Conservation (phyloP, 2,888 invertebrate genomes). For the Plebejus melissa region DNA sequence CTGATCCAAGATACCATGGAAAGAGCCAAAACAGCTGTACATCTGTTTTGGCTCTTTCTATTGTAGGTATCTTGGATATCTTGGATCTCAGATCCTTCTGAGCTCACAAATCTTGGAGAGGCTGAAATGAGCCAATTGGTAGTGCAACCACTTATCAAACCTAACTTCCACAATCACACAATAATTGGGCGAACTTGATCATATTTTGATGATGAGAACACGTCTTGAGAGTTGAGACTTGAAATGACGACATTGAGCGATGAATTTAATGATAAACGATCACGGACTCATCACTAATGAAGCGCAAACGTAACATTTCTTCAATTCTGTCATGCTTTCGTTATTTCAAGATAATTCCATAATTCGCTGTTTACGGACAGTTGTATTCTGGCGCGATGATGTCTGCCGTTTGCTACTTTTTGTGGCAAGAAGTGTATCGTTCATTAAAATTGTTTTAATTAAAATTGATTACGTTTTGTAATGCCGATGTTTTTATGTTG, state of each 20-base stretch:
- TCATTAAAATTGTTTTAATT: slow-evolving; percentile 16
- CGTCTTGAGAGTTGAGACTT: neutral
- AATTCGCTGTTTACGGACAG: slow-evolving; percentile 33
- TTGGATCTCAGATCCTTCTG: neutral
- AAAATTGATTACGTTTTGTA: slow-evolving; percentile 7
- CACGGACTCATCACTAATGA: slow-evolving; percentile 47
- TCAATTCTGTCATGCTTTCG: slow-evolving; percentile 60
- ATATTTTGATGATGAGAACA: neutral
- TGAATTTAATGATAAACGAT: slow-evolving; percentile 28
- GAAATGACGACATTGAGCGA: neutral
- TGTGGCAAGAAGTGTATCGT: neutral
- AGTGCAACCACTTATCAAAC: too few relatives aligned
- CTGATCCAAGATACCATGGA: too few relatives aligned
- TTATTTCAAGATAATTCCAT: slow-evolving; percentile 39
- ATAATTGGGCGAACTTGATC: neutral
- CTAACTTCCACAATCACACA: neutral
- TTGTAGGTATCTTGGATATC: neutral
- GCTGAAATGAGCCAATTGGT: too few relatives aligned
- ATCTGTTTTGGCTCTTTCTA: neutral
- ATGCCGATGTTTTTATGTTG: slow-evolving; percentile 16
- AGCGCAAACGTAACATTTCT: slow-evolving; percentile 50
- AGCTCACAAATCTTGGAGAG: too few relatives aligned
- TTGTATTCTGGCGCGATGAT: slow-evolving; percentile 35
- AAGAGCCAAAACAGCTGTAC: too few relatives aligned
- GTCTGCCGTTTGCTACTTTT: slow-evolving; percentile 2